Evolutionary conservation across 1,140 invertebrate genomes (phyloP).

Genomic region (Apis florea): DNA sequence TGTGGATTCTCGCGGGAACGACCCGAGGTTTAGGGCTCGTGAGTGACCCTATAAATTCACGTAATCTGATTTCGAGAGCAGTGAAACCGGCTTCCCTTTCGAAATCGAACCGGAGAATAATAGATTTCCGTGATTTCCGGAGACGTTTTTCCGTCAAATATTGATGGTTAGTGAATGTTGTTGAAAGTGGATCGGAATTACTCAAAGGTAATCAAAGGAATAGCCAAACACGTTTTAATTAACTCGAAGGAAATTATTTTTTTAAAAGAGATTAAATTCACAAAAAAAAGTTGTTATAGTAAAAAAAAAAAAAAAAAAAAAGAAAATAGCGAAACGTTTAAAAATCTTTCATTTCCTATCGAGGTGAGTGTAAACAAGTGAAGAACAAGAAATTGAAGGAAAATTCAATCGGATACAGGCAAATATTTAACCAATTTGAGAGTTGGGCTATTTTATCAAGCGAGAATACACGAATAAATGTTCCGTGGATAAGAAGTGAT

Average conservation of each 20-base stretch:
- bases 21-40: conserved; percentile 18
- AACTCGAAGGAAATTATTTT: background rate
- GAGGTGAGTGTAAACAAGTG: background rate
- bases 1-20: conserved; percentile 37
- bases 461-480: background rate
- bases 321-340: no score
- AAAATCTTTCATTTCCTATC: no score
- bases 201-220: background rate
- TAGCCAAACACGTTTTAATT: background rate
- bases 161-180: conserved; percentile 5
- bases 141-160: conserved; percentile 19
- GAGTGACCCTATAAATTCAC: conserved; percentile 72
- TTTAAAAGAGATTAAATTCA: no score
- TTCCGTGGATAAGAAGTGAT: conserved; percentile 2
- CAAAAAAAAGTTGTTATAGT: no score
- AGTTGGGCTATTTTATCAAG: background rate
- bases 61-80: conserved; percentile 71
- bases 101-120: conserved; percentile 60
- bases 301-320: no score
- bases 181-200: conserved; percentile 1
- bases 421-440: background rate
- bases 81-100: conserved; percentile 53
- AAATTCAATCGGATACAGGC: background rate
- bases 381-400: background rate
- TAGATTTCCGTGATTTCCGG: conserved; percentile 52